These are phyloP conservation scores for Toxotes lorentzi DNA, from an alignment of 2,797 vertebrate species.

Conservation along the genomic window DNA sequence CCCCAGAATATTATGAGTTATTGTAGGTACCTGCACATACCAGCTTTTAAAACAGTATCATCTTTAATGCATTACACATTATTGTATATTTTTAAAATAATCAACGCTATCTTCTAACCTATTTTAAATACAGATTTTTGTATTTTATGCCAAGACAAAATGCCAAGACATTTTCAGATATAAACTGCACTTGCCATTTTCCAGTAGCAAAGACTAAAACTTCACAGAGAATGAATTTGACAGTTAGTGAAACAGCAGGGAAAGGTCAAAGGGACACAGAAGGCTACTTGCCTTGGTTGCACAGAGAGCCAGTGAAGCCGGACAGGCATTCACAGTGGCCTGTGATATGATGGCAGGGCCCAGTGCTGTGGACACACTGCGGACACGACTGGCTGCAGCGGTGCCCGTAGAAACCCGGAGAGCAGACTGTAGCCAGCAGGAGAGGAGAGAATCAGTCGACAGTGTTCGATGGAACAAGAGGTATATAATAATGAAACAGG, in stretches of 20 bases:
- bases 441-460: conserved; percentile 50
- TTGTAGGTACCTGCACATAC: not conserved
- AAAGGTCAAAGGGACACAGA: conserved; percentile 44
- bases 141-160: conserved; percentile 15
- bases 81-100: not conserved
- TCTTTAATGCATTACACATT: not conserved
- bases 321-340: conserved; percentile 96
- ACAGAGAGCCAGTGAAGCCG: conserved; percentile 93
- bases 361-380: conserved; percentile 94
- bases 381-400: conserved; percentile 94
- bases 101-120: not conserved
- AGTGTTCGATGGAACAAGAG: conserved; percentile 59
- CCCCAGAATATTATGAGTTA: not conserved
- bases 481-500: conserved; percentile 66
- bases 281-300: conserved; percentile 94
- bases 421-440: conserved; percentile 86
- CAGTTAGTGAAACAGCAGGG: conserved; percentile 11
- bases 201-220: conserved; percentile 1
- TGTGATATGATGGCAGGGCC: conserved; percentile 94
- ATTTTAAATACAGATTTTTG: conserved; percentile 13
- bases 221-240: conserved; percentile 38
- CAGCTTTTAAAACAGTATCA: not conserved
- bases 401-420: conserved; percentile 94
- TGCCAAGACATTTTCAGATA: conserved; percentile 17
- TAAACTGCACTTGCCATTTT: conserved; percentile 25